Base-by-base conservation (phyloP, 2,797 vertebrate genomes). In the Sebastes umbrosus region DNA sequence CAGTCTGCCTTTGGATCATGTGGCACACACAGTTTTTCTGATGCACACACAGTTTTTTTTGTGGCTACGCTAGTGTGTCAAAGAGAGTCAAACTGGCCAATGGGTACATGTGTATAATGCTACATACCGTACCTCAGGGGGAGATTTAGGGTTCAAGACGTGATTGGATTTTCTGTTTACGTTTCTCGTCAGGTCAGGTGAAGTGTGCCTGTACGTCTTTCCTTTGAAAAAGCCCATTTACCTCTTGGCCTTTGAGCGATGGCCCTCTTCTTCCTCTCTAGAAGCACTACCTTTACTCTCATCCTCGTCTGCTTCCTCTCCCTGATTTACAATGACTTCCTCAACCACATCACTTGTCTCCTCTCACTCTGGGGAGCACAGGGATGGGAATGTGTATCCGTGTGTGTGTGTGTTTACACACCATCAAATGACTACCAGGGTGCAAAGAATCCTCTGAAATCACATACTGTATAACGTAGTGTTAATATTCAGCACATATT, bases 291-390 rank as follows among this genome's bases (percentile, higher is more conserved):
- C 36, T 69, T 65, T 27, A 22, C 31, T 65, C 73, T 64, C 71
- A 7, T 36, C 16, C 31, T 69, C 69, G 10, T 62, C 67, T 69
- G 46, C 80, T 16, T 73, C 69, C 29, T 71, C 63, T 27, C 1
- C n/a, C 70, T 77, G 46, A 77, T 75, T 71, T 54, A 73, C n/a
- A 69, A 55, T 13, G 8, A 52, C 82, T 72, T 86, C 73, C 69
- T 74, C 73, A n/a, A 70, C 60, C 77, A 46, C 70, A 46, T 73
- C 84, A 74, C 65, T 52, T 69, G 69, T 46, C 59, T 62, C 58
- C 32, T 60, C 60, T 66, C 59, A 34, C 69, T 46, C 29, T n/a
- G 2, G 20, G 29, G 54, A 75, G 62, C n/a, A 18, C 57, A 18
- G 29, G 18, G 31, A 36, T 6, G 32, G 1, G 2, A 3, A 4